Evolutionary conservation across 1,140 invertebrate genomes (phyloP).

Genomic region (Eueides isabella): DNA sequence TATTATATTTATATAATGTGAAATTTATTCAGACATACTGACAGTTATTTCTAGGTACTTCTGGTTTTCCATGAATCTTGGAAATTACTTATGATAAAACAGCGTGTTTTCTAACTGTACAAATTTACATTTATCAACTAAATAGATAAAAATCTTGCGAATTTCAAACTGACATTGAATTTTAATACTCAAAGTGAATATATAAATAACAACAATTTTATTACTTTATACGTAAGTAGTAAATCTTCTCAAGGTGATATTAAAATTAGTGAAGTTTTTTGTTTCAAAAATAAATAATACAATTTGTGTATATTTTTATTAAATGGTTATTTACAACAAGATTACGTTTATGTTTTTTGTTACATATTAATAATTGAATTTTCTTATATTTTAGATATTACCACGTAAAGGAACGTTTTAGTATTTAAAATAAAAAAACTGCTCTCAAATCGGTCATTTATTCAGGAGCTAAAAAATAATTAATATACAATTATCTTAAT

Average conservation of each 20-base stretch:
- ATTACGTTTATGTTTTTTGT: no score
- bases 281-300: neutral
- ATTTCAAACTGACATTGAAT: neutral
- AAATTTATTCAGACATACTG: no score
- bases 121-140: neutral
- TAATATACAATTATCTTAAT: no score
- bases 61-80: no score
- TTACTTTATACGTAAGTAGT: neutral
- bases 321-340: neutral
- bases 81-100: no score
- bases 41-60: no score
- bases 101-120: neutral
- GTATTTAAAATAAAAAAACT: no score
- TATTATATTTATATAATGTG: no score
- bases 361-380: neutral
- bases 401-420: no score
- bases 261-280: slow-evolving; percentile 9
- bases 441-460: no score
- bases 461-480: no score
- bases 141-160: neutral
- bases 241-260: neutral
- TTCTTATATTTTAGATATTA: no score
- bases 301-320: neutral
- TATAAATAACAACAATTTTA: neutral
- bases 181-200: neutral